Conservation (phyloP, 2,113 vertebrate species). For the Atherinomorus stipes region DNA sequence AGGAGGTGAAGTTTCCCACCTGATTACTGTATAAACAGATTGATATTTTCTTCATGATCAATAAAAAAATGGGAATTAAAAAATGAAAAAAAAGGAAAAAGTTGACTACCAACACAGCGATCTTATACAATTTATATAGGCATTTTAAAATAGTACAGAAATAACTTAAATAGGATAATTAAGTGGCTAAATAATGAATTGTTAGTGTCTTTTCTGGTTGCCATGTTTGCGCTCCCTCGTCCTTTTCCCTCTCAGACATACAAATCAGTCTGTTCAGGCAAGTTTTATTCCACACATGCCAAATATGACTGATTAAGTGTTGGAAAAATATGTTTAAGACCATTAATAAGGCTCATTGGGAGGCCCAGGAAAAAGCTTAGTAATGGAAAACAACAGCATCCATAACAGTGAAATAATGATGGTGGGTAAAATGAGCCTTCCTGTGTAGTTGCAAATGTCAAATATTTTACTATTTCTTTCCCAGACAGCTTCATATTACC, state of each 20-base stretch:
- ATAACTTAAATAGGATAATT: no score
- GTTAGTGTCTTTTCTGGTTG: neutral
- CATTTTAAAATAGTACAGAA: no score
- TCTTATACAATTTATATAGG: no score
- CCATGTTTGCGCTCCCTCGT: no score
- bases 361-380: constrained; percentile 1
- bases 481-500: constrained; percentile 36
- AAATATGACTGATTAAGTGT: neutral
- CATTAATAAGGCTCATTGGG: neutral
- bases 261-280: neutral
- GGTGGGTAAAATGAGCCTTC: constrained; percentile 10
- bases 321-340: neutral
- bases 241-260: neutral
- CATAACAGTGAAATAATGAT: constrained; percentile 40
- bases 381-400: constrained; percentile 32
- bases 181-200: no score
- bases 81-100: no score
- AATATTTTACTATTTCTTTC: neutral
- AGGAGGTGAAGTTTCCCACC: neutral
- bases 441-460: constrained; percentile 22
- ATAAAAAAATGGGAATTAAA: no score
- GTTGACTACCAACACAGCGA: no score
- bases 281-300: neutral
- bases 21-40: no score
- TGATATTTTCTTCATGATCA: no score